Base-by-base conservation (phyloP, 23 tunicate genomes). In the Phallusia fumigata region DNA sequence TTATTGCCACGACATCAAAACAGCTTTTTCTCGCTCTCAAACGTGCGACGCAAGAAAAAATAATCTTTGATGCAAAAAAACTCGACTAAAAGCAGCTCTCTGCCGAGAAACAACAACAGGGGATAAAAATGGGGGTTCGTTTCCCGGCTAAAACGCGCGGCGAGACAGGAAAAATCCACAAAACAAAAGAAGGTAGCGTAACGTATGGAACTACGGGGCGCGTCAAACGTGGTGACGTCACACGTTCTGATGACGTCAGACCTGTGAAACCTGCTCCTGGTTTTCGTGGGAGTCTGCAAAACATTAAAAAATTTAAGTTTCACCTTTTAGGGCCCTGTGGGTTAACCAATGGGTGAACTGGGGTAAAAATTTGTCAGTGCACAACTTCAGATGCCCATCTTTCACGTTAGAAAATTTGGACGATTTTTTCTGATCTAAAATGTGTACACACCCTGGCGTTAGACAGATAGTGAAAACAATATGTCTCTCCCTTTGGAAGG, bases 231-330 rank as follows among this genome's bases (percentile, higher is more conserved):
- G 30, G 21, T 77, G 81, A 77, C 81, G 81, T 36, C 53, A 77
- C 53, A 18, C 32, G 24, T 33, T 8, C 30, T 51, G 8, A 31
- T 10, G 83, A 80, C 77, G 81, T 79, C 65, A 89, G 52, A 89
- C 93, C 74, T 89, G 93, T 0, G 93, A 89, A 3, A 84, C 76
- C 53, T 89, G 93, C 49, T 89, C 93, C 72, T 69, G 35, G 65
- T 47, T 78, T 35, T 80, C 81, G 45, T 50, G 82, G 11, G 82
- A 15, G 26, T 85, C 88, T 85, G 79, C 32, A 31, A 36, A 72
- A 30, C 12, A 36, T 5, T 34, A 45, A 30, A 78, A 22, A 47
- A 40, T n/a, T n/a, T n/a, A n/a, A n/a, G n/a, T n/a, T n/a, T n/a
- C n/a, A n/a, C n/a, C n/a, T n/a, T n/a, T n/a, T n/a, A n/a, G n/a